Evolutionary conservation across 2,113 vertebrate species (phyloP), one percentile per base, ranked within the genome.

Genomic region (Philantomba maxwellii): DNA sequence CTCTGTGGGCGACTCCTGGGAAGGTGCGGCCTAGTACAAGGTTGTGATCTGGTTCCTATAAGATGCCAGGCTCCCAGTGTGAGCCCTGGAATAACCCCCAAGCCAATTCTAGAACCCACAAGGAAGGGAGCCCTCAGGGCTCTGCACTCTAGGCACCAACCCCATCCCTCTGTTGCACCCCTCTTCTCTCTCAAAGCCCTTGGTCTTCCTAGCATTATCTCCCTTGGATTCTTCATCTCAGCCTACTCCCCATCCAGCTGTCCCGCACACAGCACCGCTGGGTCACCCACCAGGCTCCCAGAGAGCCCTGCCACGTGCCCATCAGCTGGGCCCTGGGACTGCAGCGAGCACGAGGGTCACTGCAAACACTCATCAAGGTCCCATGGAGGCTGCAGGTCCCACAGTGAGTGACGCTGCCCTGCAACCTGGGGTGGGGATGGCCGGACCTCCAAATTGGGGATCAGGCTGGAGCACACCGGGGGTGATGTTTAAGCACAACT

Each of bases 1-100:
- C 49, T 21, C 17, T 13, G 17, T 33, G 49, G 78, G 17, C 2
- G 17, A 12, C 5, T 49, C 78, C 30, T 47, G 15, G 16, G 45
- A 33, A 10, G 77, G 30, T 53, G 30, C 0, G 1, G 33, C 55
- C 13, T 78, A 26, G 2, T 2, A 1, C 45, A n/a, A 2, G 0
- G 36, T 19, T 19, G 17, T 1, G 13, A 28, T 33, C 33, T 43
- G 23, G n/a, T 10, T 23, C 25, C 92, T n/a, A 19, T n/a, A 53
- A 64, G 55, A 36, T 13, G 2, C 78, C 78, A n/a, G 33, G 49
- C 78, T 53, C 47, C 77, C 47, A n/a, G 19, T 7, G 6, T 10
- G 30, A 30, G 30, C 78, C 45, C 49, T 49, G 6, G 64, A 70
- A 70, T 19, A 25, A 87, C 14, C 47, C 85, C 8, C 6, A 51